Conservation (phyloP, 2,888 invertebrate genomes). For the Yponomeuta sedellus region DNA sequence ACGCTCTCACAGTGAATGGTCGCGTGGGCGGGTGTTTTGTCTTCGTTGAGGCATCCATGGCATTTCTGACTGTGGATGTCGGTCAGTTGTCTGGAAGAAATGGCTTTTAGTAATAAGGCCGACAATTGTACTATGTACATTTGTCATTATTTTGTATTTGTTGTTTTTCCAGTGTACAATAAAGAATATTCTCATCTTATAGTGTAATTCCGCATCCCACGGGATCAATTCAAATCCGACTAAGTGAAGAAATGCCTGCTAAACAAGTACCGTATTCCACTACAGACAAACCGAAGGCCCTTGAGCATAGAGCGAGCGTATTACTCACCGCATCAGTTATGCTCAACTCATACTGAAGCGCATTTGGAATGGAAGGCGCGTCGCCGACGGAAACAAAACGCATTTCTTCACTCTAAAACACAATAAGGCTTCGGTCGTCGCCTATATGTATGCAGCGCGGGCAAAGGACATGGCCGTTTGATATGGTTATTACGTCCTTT, state of each 20-base stretch:
- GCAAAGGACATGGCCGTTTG: conserved; percentile 70
- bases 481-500: conserved; percentile 76
- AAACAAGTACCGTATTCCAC: neutral
- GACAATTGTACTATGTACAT: too few relatives aligned
- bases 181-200: too few relatives aligned
- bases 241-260: neutral
- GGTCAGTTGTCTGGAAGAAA: too few relatives aligned
- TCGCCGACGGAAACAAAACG: conserved; percentile 62
- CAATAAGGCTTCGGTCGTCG: conserved; percentile 45
- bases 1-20: too few relatives aligned
- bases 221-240: neutral
- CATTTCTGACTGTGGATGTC: too few relatives aligned
- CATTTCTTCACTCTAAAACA: conserved; percentile 65
- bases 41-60: too few relatives aligned
- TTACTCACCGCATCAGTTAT: conserved; percentile 35
- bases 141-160: too few relatives aligned
- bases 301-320: conserved; percentile 24
- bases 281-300: conserved; percentile 21
- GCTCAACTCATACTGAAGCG: conserved; percentile 38
- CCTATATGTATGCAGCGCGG: conserved; percentile 70
- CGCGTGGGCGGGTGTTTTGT: too few relatives aligned
- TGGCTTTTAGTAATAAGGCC: too few relatives aligned
- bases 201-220: too few relatives aligned
- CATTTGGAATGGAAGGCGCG: conserved; percentile 60
- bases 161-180: too few relatives aligned